These are phyloP conservation scores for Phenganax stokvisi DNA, from an alignment of 92 coral and sea anemone species.

Conservation along the genomic window DNA sequence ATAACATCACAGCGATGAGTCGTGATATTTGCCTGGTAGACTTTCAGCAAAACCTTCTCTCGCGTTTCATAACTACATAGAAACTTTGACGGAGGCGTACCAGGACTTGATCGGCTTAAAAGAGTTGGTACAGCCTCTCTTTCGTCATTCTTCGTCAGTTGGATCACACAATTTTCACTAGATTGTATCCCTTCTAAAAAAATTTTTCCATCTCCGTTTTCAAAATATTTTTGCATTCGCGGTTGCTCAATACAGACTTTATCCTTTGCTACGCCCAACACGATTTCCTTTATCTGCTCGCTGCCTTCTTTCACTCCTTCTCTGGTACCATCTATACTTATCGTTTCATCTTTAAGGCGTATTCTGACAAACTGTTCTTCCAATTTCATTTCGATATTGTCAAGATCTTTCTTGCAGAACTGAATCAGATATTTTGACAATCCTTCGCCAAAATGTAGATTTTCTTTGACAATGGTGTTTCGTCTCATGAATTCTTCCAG, in stretches of 20 bases:
- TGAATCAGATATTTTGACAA: conserved; percentile 39
- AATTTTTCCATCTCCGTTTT: conserved; percentile 14
- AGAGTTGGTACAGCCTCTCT: no score
- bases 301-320: conserved; percentile 50
- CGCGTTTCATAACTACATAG: conserved; percentile 36
- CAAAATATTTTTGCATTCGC: conserved; percentile 58
- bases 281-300: conserved; percentile 17
- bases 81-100: not conserved
- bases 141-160: not conserved
- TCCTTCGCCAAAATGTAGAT: conserved; percentile 41
- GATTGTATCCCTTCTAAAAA: conserved; percentile 24
- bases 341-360: conserved; percentile 29
- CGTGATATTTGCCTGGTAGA: conserved; percentile 39
- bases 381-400: conserved; percentile 29
- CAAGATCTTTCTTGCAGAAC: conserved; percentile 40
- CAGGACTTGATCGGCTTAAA: not conserved
- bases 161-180: conserved; percentile 20
- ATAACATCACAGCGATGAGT: conserved; percentile 38
- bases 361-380: conserved; percentile 43
- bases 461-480: conserved; percentile 54
- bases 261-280: conserved; percentile 16
- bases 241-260: conserved; percentile 51
- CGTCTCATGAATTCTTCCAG: conserved; percentile 51
- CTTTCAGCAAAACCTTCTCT: conserved; percentile 34
- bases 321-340: conserved; percentile 53